Base-by-base conservation (phyloP, 2,113 vertebrate species). In the Felis chaus region DNA sequence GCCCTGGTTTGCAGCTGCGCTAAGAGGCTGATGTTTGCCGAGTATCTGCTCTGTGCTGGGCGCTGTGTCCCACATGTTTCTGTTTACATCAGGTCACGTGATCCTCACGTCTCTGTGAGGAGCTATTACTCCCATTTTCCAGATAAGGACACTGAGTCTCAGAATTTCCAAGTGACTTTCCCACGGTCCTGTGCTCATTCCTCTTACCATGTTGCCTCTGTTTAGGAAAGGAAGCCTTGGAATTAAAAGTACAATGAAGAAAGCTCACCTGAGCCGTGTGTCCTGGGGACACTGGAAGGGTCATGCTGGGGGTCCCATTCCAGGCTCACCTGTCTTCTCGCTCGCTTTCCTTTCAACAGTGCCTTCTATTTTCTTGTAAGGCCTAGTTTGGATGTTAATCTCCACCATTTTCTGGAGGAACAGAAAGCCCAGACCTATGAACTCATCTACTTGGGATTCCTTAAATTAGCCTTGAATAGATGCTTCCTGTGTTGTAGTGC, bases 331-430 rank as follows among this genome's bases (percentile, higher is more conserved):
- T 7, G 14, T 23, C 39, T 76, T 76, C 79, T 95, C 39, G 23
- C 1, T 27, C 8, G 41, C 15, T 94, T 87, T 57, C 36, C 71
- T 95, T 85, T 86, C 36, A 50, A 25, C 23, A 81, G 36, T 91
- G 78, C 57, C 36, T 86, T 83, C 21, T 7, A 7, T 65, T 94
- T 76, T 29, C 78, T 13, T 90, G 31, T 50, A 83, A 65, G 33
- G 53, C 10, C 45, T 68, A 3, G 88, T 96, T 95, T 86, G 79
- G 39, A 76, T 92, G 90, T 96, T 76, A 89, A n/a, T 97, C 25
- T 66, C 14, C 12, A 79, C 29, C n/a, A n/a, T 92, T 85, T 89
- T 94, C 25, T 87, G 33, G 25, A 53, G 39, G 65, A 95, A 69
- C 57, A 85, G 45, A 94, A 87, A 88, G 63, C 79, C 63, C 25